Evolutionary conservation across 2,888 invertebrate species (phyloP).

Genomic region (Luperina testacea): DNA sequence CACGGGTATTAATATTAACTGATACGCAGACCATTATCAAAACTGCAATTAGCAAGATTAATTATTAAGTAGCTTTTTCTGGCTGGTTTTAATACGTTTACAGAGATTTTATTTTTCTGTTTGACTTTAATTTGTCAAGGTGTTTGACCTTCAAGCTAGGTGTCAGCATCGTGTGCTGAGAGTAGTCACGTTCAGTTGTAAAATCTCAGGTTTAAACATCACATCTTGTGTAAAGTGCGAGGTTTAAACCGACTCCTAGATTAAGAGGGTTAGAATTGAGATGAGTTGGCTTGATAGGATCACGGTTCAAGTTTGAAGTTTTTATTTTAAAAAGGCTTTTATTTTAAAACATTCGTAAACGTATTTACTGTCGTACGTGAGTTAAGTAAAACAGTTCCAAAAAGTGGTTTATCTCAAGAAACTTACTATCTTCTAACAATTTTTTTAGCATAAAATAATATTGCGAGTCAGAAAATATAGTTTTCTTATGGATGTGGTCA

Average conservation of each 20-base stretch:
- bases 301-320: slow-evolving; percentile 28
- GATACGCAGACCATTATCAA: not conserved
- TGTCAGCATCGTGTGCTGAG: not conserved
- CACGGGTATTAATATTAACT: slow-evolving; percentile 10
- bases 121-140: slow-evolving; percentile 1
- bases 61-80: not conserved
- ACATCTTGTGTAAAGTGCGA: slow-evolving; percentile 35
- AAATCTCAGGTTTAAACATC: slow-evolving; percentile 38
- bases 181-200: slow-evolving; percentile 46
- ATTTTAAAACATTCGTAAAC: slow-evolving; percentile 7
- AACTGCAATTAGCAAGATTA: slow-evolving; percentile 19
- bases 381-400: too few species aligned
- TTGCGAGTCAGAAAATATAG: not conserved
- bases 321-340: slow-evolving; percentile 18
- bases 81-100: not conserved
- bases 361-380: slow-evolving; percentile 21
- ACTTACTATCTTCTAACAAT: not conserved
- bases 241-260: slow-evolving; percentile 23
- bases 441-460: not conserved
- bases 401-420: not conserved
- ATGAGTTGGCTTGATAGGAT: slow-evolving; percentile 33
- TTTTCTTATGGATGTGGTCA: not conserved
- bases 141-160: slow-evolving; percentile 31
- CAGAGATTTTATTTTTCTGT: slow-evolving; percentile 8
- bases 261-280: slow-evolving; percentile 36